A percentile compares a stretch with the other conserved stretches of the same genome.
These are phyloP conservation scores for Burhinus bistriatus DNA, from an alignment of 2,113 vertebrate species.

Conservation along the genomic window DNA sequence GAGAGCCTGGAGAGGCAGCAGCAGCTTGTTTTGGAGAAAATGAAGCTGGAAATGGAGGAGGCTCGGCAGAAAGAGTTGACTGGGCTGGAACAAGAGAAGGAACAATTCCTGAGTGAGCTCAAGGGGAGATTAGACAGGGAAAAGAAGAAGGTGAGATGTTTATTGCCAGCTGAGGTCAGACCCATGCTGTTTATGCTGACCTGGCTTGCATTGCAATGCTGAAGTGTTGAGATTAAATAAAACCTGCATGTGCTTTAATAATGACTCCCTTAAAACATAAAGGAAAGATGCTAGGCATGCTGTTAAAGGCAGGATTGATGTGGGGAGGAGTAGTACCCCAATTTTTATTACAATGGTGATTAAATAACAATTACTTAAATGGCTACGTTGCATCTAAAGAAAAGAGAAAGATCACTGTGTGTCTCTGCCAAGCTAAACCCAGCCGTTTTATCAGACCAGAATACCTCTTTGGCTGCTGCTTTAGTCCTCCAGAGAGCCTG, in stretches of 20 bases:
- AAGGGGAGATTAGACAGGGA: slow-evolving; percentile 62
- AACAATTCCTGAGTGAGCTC: slow-evolving; percentile 67
- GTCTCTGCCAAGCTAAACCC: neutral
- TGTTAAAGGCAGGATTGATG: neutral
- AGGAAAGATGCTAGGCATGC: neutral
- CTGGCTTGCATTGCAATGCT: neutral
- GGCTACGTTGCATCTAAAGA: neutral
- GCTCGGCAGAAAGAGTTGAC: slow-evolving; percentile 57
- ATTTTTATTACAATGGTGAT: accelerated
- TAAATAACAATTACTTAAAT: neutral
- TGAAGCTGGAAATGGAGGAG: slow-evolving; percentile 73
- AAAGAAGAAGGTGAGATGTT: slow-evolving; percentile 73
- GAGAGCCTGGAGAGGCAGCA: slow-evolving; percentile 69
- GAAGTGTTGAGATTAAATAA: accelerated
- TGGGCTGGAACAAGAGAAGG: slow-evolving; percentile 64
- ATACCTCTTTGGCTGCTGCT: neutral
- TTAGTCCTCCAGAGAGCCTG: neutral
- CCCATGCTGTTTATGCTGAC: accelerated
- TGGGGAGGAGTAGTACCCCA: neutral
- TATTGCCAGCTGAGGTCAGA: neutral
- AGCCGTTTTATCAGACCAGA: neutral
- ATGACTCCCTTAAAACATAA: accelerated
- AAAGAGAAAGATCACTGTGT: neutral
- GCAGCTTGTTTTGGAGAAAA: slow-evolving; percentile 47
- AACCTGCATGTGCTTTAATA: neutral